Evolutionary conservation across 2,888 invertebrate species (phyloP), one percentile per base, ranked within the genome.

Genomic region (Dascillus cervinus): DNA sequence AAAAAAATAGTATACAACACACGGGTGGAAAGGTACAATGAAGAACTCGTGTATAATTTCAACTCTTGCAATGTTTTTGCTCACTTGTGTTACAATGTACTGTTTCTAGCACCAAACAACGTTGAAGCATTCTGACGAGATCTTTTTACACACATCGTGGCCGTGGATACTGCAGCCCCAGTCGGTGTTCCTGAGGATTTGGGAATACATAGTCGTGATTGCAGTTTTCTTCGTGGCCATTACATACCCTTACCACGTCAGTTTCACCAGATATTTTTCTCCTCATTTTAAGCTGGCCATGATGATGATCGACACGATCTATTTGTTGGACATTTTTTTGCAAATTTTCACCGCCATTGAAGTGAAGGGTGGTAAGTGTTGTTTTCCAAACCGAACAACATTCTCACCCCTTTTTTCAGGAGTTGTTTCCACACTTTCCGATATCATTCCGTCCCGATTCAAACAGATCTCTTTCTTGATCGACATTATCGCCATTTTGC

Each of bases 141-240:
- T 43, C n/a, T 50, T 44, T 11, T 25, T 48, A 3, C 36, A 25
- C 3, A 43, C 39, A 2, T 41, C 34, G 5, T 50, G 42, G 33
- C 50, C 50, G 3, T 50, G 50, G 50, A 35, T 47, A 20, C 29
- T 50, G 8, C 38, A 46, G 17, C 41, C 45, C 1, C 26, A 36
- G n/a, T 40, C 47, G 1, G 39, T 41, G 11, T 38, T 50, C 3
- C 19, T 36, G 4, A 34, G 32, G 3, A 34, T 44, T 6, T 50
- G 48, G 50, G 40, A 50, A 14, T 38, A 27, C 13, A 31, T 48
- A 11, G 25, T 46, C 10, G 32, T 33, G 10, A 13, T 41, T 4
- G 24, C 29, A 8, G 34, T 43, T 19, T 15, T 40, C 4, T 14
- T 33, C 2, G 44, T 47, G 5, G 27, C 38, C 1, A 29, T 40